Conservation (phyloP, 2,888 invertebrate species). For the Polydesmus complanatus region DNA sequence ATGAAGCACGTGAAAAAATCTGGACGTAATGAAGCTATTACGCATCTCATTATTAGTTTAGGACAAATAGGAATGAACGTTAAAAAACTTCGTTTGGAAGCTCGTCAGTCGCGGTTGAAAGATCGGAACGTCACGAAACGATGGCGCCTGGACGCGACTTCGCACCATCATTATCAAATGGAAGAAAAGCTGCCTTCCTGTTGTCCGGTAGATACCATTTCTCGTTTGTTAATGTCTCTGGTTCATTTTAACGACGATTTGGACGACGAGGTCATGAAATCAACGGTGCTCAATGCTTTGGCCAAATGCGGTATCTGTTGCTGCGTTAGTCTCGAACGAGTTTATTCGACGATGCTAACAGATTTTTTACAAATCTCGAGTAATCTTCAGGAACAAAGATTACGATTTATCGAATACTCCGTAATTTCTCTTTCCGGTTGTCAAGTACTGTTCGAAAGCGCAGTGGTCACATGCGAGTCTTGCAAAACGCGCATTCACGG, state of each 20-base stretch:
- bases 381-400: background rate
- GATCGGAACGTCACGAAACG: background rate
- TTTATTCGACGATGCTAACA: background rate
- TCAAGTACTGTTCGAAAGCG: background rate
- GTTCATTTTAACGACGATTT: background rate
- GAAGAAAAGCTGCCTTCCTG: background rate
- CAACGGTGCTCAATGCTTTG: background rate
- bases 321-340: background rate
- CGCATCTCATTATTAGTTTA: background rate
- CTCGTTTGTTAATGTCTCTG: background rate
- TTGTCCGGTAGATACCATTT: background rate
- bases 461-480: background rate
- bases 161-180: background rate
- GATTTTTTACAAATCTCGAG: background rate
- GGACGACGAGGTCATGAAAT: background rate
- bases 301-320: background rate
- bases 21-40: background rate
- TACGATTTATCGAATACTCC: background rate
- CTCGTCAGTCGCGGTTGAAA: background rate
- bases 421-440: background rate
- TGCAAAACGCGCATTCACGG: background rate
- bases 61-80: background rate
- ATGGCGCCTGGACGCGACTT: background rate
- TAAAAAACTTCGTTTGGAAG: background rate
- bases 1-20: background rate